These are phyloP conservation scores for Apotomis capreana DNA, from an alignment of 2,888 invertebrate genomes.

Conservation along the genomic window DNA sequence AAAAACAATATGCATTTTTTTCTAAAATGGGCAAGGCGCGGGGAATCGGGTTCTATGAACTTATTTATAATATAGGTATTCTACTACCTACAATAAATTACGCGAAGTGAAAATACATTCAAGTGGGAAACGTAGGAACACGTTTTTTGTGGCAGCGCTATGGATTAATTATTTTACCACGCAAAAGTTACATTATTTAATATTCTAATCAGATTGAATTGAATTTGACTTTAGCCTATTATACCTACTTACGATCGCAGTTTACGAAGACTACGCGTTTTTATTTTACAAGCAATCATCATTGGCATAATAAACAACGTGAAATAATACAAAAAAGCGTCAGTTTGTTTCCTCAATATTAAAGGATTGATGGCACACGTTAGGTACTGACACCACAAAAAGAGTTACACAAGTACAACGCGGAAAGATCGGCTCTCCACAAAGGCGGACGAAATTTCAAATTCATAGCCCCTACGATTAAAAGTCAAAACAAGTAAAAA, in stretches of 20 bases:
- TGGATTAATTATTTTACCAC: neutral
- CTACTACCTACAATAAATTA: neutral
- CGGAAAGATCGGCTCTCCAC: constrained; percentile 28
- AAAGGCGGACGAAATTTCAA: constrained; percentile 31
- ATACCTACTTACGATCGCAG: neutral
- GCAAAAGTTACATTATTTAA: neutral
- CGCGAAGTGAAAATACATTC: neutral
- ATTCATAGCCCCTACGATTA: constrained; percentile 42
- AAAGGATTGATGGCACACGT: neutral
- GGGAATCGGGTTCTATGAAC: too few relatives aligned
- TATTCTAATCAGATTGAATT: neutral
- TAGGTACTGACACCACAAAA: constrained; percentile 4
- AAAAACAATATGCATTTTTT: too few relatives aligned
- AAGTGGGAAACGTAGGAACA: neutral
- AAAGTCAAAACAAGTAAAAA: constrained; percentile 46
- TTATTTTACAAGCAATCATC: too few relatives aligned
- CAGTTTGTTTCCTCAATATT: neutral
- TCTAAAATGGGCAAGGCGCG: too few relatives aligned
- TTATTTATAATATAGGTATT: neutral
- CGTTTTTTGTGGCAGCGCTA: neutral
- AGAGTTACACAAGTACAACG: neutral
- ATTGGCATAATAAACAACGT: too few relatives aligned
- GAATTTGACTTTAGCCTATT: neutral
- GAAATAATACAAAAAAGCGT: too few relatives aligned
- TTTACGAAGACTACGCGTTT: too few relatives aligned